These are phyloP conservation scores for Bufo gargarizans DNA, from an alignment of 2,113 vertebrate species.

Conservation along the genomic window DNA sequence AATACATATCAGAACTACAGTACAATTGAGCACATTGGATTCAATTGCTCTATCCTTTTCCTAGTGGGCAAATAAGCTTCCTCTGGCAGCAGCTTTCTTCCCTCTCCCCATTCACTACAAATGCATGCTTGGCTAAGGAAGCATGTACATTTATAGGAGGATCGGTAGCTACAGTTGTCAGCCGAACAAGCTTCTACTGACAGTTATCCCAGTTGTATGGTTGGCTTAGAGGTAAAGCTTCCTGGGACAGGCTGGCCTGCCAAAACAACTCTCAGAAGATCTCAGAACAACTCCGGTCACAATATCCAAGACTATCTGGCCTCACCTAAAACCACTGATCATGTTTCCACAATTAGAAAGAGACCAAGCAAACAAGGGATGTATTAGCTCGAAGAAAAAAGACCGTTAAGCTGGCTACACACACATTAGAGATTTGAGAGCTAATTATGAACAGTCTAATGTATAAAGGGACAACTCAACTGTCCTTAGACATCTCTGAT, in stretches of 20 bases:
- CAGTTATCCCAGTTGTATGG: too few species aligned
- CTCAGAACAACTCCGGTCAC: neutral
- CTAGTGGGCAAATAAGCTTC: too few species aligned
- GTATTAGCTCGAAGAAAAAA: neutral
- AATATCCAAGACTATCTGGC: neutral
- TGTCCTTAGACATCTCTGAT: neutral
- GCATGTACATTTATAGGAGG: too few species aligned
- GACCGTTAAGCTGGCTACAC: neutral
- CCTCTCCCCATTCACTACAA: too few species aligned
- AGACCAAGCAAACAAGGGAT: neutral
- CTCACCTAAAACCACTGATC: neutral
- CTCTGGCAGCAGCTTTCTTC: too few species aligned
- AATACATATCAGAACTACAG: too few species aligned
- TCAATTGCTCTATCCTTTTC: too few species aligned
- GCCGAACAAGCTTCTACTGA: too few species aligned
- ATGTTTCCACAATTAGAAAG: neutral
- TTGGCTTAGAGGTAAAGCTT: neutral
- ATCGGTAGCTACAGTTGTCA: too few species aligned
- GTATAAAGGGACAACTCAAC: neutral
- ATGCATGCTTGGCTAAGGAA: too few species aligned
- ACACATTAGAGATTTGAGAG: neutral
- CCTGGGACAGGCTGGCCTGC: neutral
- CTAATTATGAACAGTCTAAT: neutral
- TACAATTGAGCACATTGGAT: too few species aligned
- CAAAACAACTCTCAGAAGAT: neutral